Percentiles rank a stretch among this genome's conserved stretches.
These are phyloP conservation scores for Acrobasis repandana DNA, from an alignment of 2,888 invertebrate species.

Conservation along the genomic window DNA sequence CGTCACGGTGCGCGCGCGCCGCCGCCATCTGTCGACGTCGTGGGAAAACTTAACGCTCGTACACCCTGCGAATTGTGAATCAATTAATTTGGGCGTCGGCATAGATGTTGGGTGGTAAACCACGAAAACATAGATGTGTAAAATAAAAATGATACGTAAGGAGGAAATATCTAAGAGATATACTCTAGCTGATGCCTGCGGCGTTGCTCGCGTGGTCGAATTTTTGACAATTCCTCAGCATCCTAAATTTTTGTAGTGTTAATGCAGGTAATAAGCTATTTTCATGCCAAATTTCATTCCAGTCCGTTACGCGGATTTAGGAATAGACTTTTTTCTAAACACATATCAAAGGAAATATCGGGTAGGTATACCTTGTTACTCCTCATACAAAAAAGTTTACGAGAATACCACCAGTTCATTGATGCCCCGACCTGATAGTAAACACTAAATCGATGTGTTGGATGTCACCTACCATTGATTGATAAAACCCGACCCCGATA, in stretches of 20 bases:
- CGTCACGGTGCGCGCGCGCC: conserved; percentile 72
- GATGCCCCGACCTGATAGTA: not conserved
- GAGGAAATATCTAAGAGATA: too few relatives aligned
- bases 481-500: conserved; percentile 32
- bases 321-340: too few relatives aligned
- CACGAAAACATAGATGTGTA: not conserved
- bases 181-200: too few relatives aligned
- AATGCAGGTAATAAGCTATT: too few relatives aligned
- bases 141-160: too few relatives aligned
- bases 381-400: not conserved
- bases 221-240: too few relatives aligned
- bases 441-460: conserved; percentile 11
- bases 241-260: too few relatives aligned
- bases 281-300: too few relatives aligned
- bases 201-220: too few relatives aligned
- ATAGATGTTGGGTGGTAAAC: not conserved
- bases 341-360: too few relatives aligned
- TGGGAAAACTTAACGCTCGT: conserved; percentile 80
- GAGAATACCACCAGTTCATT: not conserved
- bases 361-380: too few relatives aligned
- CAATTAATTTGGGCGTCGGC: conserved; percentile 1
- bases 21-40: conserved; percentile 69
- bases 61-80: conserved; percentile 35
- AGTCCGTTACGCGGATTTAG: too few relatives aligned
- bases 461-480: conserved; percentile 27